Evolutionary conservation across 2,797 vertebrate genomes (phyloP).

Genomic region (Pangasius larnaudii): DNA sequence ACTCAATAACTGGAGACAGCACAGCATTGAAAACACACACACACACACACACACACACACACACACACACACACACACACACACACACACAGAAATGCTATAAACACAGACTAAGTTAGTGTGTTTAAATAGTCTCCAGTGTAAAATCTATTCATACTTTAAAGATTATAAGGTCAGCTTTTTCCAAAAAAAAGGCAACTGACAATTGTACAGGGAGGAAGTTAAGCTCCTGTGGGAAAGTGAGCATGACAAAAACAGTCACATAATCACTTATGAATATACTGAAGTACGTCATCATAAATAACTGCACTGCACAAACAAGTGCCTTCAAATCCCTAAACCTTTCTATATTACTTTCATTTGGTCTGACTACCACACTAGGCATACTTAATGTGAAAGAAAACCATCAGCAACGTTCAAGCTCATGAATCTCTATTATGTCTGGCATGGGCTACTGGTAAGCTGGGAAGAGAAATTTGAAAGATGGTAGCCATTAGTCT

Average conservation of each 20-base stretch:
- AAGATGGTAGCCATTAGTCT: slow-evolving; percentile 1
- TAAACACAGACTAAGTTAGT: slow-evolving; percentile 1
- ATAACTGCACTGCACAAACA: neutral
- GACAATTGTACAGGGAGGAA: slow-evolving; percentile 3
- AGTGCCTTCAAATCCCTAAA: neutral
- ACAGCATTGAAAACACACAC: slow-evolving; percentile 42
- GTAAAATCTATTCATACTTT: slow-evolving; percentile 16
- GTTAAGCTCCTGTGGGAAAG: slow-evolving; percentile 26
- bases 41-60: neutral
- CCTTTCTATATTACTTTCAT: neutral
- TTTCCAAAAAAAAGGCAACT: slow-evolving; percentile 28
- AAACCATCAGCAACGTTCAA: neutral
- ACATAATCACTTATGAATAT: slow-evolving; percentile 3
- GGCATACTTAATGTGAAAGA: neutral
- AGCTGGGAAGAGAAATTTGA: neutral
- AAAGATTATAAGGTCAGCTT: slow-evolving; percentile 15
- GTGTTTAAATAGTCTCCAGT: neutral
- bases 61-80: slow-evolving; percentile 1
- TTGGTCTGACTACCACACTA: neutral
- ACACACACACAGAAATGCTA: neutral
- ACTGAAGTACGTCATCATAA: neutral
- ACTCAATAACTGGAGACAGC: slow-evolving; percentile 28
- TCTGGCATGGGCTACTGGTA: neutral
- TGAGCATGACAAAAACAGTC: slow-evolving; percentile 11
- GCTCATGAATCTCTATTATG: slow-evolving; percentile 4